phyloP scores from a whole-genome alignment of 1,140 invertebrate genomes.

The Ceratitis capitata region DNA sequence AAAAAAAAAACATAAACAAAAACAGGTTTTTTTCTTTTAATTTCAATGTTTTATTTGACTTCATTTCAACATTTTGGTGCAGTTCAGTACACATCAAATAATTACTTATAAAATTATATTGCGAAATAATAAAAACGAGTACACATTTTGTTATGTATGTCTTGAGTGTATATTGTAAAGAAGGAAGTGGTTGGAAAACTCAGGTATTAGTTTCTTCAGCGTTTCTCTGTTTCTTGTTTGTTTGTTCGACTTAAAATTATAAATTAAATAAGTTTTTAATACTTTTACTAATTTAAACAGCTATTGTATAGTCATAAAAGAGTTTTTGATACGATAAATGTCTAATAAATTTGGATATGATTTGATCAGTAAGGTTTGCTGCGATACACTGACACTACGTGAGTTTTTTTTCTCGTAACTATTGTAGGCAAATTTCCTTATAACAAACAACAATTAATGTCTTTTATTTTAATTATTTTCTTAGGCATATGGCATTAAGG shows the following conservation, averaged over 20 bases:
- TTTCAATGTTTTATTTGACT: constrained; percentile 12
- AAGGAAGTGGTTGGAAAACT: neutral
- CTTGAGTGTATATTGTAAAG: neutral
- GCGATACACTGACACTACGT: neutral
- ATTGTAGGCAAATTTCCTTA: neutral
- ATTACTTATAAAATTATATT: neutral
- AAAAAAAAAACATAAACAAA: neutral
- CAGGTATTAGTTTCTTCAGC: neutral
- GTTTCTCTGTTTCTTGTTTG: neutral
- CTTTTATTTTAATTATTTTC: neutral
- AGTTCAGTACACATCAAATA: neutral
- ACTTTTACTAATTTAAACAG: neutral
- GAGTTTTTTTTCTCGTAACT: neutral
- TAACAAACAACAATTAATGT: neutral
- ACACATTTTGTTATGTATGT: neutral
- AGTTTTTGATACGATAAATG: neutral
- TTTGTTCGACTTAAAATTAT: neutral
- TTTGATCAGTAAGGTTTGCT: neutral
- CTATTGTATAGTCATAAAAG: no score
- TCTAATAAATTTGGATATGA: neutral
- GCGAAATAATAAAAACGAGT: neutral
- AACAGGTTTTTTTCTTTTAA: neutral
- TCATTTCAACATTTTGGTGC: constrained; percentile 1
- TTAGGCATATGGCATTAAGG: constrained; percentile 10
- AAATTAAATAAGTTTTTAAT: neutral